Percentiles rank a stretch among this genome's conserved stretches.
These are phyloP conservation scores for Nephrotoma flavescens DNA, from an alignment of 2,888 invertebrate genomes.

Conservation along the genomic window DNA sequence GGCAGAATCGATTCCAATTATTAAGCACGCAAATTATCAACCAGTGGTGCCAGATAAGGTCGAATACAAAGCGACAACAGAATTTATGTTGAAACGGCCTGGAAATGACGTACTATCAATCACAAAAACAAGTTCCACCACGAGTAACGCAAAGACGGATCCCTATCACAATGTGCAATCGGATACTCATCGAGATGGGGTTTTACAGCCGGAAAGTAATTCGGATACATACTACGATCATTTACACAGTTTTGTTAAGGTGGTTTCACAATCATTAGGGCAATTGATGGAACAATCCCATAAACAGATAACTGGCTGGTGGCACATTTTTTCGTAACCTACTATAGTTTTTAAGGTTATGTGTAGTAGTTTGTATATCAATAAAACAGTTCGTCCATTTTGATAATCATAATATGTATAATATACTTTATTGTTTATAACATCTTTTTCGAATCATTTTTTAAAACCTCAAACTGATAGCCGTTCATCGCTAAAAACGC, in stretches of 20 bases:
- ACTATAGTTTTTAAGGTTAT: background rate
- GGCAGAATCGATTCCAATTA: background rate
- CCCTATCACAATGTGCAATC: background rate
- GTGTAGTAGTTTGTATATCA: background rate
- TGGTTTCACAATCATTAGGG: constrained; percentile 22
- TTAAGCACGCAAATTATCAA: background rate
- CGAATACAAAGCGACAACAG: background rate
- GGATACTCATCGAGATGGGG: background rate
- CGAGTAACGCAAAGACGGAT: background rate
- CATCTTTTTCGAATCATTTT: constrained; percentile 17
- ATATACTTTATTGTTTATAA: background rate
- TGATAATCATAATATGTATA: background rate
- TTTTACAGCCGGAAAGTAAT: background rate
- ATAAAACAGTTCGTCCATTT: background rate
- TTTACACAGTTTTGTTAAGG: constrained; percentile 16
- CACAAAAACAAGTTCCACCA: background rate
- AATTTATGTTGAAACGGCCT: background rate
- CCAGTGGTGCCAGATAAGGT: background rate
- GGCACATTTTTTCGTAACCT: constrained; percentile 16
- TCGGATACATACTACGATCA: background rate
- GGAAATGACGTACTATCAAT: background rate
- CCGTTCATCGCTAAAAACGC: constrained; percentile 49
- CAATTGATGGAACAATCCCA: constrained; percentile 22
- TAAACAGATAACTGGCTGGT: constrained; percentile 25
- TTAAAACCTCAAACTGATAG: constrained; percentile 38